A percentile compares a stretch with the other conserved stretches of the same genome.
phyloP scores from a whole-genome alignment of 92 coral and sea anemone genomes.

The Zoanthus sansibaricus region DNA sequence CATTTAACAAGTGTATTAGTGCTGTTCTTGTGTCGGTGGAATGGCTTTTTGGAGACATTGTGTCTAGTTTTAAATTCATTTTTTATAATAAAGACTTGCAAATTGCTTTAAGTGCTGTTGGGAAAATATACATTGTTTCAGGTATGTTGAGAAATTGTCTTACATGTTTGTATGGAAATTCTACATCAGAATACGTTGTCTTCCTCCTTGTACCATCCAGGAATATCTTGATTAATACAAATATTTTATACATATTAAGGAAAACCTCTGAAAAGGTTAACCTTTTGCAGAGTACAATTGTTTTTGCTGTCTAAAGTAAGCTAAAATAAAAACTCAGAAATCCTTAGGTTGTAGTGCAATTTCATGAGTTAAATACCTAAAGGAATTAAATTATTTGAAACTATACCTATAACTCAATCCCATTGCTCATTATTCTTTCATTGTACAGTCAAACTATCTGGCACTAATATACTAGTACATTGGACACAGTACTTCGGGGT shows the following conservation, averaged over 20 bases:
- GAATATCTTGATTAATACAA: not conserved
- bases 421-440: not conserved
- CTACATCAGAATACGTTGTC: not conserved
- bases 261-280: not conserved
- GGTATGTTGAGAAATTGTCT: not conserved
- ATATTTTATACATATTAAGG: not conserved
- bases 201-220: not conserved
- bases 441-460: not conserved
- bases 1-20: too few relatives aligned
- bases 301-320: not conserved
- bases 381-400: not conserved
- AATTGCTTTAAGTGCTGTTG: not conserved
- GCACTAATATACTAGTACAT: not conserved
- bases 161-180: slow-evolving; percentile 13
- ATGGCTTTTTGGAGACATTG: slow-evolving; percentile 23
- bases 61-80: not conserved
- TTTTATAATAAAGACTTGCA: not conserved
- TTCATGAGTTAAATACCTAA: not conserved
- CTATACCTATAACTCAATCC: not conserved
- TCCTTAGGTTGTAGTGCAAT: not conserved
- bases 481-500: not conserved
- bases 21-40: not conserved
- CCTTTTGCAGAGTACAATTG: not conserved
- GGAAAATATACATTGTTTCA: not conserved
- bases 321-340: not conserved